Evolutionary conservation across 1,140 invertebrate genomes (phyloP).

Genomic region (Heliconius eleuchia): DNA sequence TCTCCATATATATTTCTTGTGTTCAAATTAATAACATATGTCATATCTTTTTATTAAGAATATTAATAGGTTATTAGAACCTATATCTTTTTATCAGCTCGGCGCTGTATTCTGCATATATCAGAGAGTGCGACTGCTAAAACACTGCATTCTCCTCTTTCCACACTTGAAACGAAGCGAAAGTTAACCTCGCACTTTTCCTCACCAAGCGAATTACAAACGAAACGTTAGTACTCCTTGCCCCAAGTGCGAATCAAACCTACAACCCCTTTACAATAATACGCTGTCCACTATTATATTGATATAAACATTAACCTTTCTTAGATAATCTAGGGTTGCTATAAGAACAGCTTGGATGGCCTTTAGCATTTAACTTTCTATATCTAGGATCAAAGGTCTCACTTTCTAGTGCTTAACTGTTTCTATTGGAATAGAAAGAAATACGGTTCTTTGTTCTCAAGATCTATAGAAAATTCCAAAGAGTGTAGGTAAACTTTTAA

Average conservation of each 20-base stretch:
- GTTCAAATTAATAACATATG: no score
- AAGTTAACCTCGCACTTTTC: neutral
- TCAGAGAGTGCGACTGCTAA: neutral
- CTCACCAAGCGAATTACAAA: no score
- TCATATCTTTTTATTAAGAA: no score
- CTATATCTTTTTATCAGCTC: no score
- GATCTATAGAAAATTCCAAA: neutral
- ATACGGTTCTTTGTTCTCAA: constrained; percentile 3
- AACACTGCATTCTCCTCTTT: neutral
- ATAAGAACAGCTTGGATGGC: constrained; percentile 8
- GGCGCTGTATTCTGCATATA: neutral
- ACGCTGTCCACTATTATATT: no score
- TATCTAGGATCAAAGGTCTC: constrained; percentile 38
- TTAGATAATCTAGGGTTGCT: neutral
- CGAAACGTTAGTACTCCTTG: no score
- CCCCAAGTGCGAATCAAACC: no score
- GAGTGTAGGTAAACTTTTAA: neutral
- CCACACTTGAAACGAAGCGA: no score
- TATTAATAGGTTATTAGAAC: no score
- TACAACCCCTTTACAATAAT: no score
- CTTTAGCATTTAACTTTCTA: constrained; percentile 34
- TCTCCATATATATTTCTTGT: no score
- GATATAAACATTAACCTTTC: neutral
- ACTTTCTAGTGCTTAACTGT: constrained; percentile 26
- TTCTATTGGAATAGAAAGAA: constrained; percentile 1